Evolutionary conservation across 2,113 vertebrate species (phyloP), one percentile per base, ranked within the genome.

Genomic region (Osmerus eperlanus): DNA sequence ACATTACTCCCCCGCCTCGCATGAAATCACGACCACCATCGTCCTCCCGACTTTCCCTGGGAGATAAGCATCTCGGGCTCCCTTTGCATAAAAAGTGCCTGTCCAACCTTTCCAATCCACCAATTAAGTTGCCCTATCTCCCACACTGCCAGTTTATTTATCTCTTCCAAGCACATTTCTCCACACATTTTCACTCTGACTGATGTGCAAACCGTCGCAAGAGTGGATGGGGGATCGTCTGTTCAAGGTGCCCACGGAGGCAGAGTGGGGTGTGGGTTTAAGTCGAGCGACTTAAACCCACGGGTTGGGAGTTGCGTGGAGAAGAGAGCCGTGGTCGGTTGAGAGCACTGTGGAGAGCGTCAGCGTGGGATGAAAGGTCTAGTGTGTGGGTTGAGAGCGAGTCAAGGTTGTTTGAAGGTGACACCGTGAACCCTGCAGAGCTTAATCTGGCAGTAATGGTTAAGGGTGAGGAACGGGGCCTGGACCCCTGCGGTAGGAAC

Each of bases 401-500:
- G 72, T 79, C 77, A 81, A 9, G 71, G 78, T 79, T 78, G 75
- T 78, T 81, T 80, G n/a, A 64, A 47, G 72, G 78, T 68, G 78
- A 69, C 77, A 79, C 80, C 66, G 68, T 63, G 69, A 62, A 71
- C 55, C 68, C 65, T 36, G 60, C 72, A 41, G 76, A 78, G 71
- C 25, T 72, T 52, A 65, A 71, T 52, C 66, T 81, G 62, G 72
- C 78, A 70, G 29, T 21, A 58, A 71, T 67, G 55, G 67, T 25
- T 73, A 36, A 1, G 28, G 54, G 51, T 62, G 41, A 75, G 78
- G 52, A 56, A 56, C 75, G 75, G n/a, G 18, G 12, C 41, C 29
- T 65, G 55, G 73, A 74, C 47, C 64, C 73, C 70, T 32, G 54
- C 68, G 28, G 68, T 72, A 55, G 63, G 15, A 9, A 56, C 6